Percentiles rank a stretch among this genome's conserved stretches.
These are phyloP conservation scores for Ferrisia virgata DNA, from an alignment of 2,888 invertebrate species.

Conservation along the genomic window DNA sequence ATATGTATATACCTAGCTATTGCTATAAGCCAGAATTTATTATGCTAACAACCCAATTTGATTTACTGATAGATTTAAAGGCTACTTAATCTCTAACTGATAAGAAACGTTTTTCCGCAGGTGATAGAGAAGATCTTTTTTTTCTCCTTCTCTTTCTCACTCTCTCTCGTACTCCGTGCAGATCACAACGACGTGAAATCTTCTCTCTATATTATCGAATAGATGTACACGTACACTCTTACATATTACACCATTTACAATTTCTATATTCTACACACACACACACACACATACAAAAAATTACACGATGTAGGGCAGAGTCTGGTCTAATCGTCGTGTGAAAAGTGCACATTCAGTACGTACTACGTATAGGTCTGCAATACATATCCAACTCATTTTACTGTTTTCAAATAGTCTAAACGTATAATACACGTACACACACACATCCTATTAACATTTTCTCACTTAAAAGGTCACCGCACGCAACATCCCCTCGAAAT, in stretches of 20 bases:
- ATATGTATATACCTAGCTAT: not conserved
- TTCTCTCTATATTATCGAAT: too few species aligned
- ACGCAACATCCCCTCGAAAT: not conserved
- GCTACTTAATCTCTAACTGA: conserved; percentile 1
- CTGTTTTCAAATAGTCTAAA: too few species aligned
- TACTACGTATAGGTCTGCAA: too few species aligned
- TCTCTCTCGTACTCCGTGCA: too few species aligned
- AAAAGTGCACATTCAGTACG: too few species aligned
- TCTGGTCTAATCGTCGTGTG: too few species aligned
- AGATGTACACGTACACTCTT: too few species aligned
- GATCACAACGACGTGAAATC: not conserved
- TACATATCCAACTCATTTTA: too few species aligned
- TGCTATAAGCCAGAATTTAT: not conserved
- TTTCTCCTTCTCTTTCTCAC: not conserved
- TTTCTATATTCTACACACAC: too few species aligned
- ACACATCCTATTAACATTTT: not conserved
- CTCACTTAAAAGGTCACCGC: not conserved
- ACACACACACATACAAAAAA: too few species aligned
- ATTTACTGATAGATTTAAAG: conserved; percentile 8
- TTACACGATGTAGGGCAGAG: too few species aligned
- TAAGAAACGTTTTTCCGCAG: not conserved
- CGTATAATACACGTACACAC: not conserved
- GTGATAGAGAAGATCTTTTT: not conserved
- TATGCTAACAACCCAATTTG: conserved; percentile 21
- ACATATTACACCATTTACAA: too few species aligned